Evolutionary conservation across 2,797 vertebrate genomes (phyloP), one percentile per base, ranked within the genome.

Genomic region (Pangasius macronema): DNA sequence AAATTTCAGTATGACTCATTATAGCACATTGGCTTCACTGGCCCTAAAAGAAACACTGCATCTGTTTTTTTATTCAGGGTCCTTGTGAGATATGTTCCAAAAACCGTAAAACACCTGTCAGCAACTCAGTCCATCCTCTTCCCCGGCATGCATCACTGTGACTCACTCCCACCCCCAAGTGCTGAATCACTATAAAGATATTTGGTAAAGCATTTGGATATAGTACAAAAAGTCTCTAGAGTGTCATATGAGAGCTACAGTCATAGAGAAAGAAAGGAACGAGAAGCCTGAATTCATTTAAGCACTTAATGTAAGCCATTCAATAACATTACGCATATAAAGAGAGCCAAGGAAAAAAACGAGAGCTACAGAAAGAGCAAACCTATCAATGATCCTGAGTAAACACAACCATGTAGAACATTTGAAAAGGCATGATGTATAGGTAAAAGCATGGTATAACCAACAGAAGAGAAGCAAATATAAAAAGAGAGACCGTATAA

Each of bases 21-120:
- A 55, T 0, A 67, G 27, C 57, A 22, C 27, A 22, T 18, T 67
- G 55, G 33, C 80, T 82, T 83, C 72, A 20, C 65, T 63, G 49
- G 59, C 24, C 6, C 5, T 70, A 59, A 87, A 80, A 49, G 49
- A 83, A 18, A 68, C 72, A 84, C 33, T 1, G 49, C 82, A 79
- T 55, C 82, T 75, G 63, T 36, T 57, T 65, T 55, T 68, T 22
- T 42, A 76, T 59, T 79, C 51, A 27, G 57, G 63, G 49, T 49
- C 51, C 5, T 22, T 68, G 49, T 7, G 9, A 76, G 70, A 68
- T 39, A 67, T 46, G 72, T 53, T 72, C 46, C 79, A 68, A 3
- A 36, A 63, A 55, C 18, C 27, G 49, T 65, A 76, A 85, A 87
- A 87, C 79, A 87, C 86, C 83, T 84, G 82, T 89, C 61, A 86